These are phyloP conservation scores for Nycticorax nycticorax DNA, from an alignment of 2,113 vertebrate species.

Conservation along the genomic window DNA sequence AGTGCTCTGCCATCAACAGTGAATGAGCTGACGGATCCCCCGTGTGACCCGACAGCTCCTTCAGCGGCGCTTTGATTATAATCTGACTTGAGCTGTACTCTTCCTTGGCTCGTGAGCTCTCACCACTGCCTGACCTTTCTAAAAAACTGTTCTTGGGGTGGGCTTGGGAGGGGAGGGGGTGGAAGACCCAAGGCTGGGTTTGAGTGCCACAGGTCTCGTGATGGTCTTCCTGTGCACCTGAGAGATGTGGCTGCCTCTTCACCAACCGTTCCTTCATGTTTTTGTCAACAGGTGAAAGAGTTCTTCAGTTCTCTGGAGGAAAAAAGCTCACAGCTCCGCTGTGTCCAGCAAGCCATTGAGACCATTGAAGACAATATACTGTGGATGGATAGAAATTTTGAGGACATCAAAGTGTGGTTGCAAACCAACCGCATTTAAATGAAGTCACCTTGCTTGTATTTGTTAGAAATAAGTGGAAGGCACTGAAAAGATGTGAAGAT, in stretches of 20 bases:
- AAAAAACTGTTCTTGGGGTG: neutral
- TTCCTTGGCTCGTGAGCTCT: neutral
- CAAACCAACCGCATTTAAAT: neutral
- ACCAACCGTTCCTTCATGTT: neutral
- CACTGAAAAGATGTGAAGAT: neutral
- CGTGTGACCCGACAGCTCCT: accelerated
- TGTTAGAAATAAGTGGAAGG: neutral
- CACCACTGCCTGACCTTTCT: neutral
- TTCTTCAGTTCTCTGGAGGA: conserved; percentile 87
- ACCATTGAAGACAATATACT: conserved; percentile 87
- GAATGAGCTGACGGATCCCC: neutral
- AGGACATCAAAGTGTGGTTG: conserved; percentile 81
- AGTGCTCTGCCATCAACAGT: neutral
- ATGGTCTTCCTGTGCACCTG: too few relatives aligned
- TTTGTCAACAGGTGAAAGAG: conserved; percentile 73
- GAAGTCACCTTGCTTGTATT: too few relatives aligned
- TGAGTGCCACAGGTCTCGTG: accelerated
- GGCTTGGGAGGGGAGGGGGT: too few relatives aligned
- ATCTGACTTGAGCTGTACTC: neutral
- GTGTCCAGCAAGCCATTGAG: conserved; percentile 85
- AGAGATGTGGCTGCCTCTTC: neutral
- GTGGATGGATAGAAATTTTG: conserved; percentile 86
- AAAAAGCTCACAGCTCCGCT: conserved; percentile 80
- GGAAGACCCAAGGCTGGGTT: neutral
- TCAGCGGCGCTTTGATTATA: accelerated